Conservation (phyloP, 2,113 vertebrate species). For the Rhadina sibilatrix region DNA sequence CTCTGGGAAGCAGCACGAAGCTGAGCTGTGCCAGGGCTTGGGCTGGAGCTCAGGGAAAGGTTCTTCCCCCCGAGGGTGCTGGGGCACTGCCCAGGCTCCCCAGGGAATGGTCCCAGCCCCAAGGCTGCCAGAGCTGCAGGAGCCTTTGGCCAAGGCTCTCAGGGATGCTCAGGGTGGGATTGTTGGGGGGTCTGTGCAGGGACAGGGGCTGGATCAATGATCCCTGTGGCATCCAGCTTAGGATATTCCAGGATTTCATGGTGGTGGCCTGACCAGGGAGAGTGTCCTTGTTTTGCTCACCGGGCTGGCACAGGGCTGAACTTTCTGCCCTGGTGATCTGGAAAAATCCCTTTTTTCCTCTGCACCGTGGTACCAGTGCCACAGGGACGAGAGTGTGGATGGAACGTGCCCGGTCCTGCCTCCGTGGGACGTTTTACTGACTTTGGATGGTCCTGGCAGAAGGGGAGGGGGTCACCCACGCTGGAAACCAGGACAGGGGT, state of each 20-base stretch:
- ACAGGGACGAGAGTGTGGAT: rapidly evolving
- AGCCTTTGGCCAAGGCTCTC: not conserved
- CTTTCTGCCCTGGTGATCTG: rapidly evolving
- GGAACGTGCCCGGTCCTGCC: not conserved
- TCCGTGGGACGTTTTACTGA: rapidly evolving
- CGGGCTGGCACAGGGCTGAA: not conserved
- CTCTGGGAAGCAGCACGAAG: not conserved
- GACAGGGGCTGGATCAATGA: rapidly evolving
- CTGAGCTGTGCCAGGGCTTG: not conserved
- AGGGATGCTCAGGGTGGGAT: not conserved
- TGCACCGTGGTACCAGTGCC: rapidly evolving
- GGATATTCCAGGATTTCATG: not conserved
- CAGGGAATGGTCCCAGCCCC: not conserved
- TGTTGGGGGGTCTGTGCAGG: not conserved
- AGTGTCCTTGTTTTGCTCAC: not conserved
- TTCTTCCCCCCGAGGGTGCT: not conserved
- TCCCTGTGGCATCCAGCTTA: rapidly evolving
- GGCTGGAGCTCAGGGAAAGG: not conserved
- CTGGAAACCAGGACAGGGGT: not conserved
- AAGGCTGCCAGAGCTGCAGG: not conserved
- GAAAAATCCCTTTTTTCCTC: not conserved
- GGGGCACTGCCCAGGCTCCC: not conserved
- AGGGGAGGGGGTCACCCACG: not conserved
- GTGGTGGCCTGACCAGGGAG: rapidly evolving
- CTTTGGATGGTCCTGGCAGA: not conserved